phyloP scores from a whole-genome alignment of 2,797 vertebrate genomes.

The Myotis daubentonii region DNA sequence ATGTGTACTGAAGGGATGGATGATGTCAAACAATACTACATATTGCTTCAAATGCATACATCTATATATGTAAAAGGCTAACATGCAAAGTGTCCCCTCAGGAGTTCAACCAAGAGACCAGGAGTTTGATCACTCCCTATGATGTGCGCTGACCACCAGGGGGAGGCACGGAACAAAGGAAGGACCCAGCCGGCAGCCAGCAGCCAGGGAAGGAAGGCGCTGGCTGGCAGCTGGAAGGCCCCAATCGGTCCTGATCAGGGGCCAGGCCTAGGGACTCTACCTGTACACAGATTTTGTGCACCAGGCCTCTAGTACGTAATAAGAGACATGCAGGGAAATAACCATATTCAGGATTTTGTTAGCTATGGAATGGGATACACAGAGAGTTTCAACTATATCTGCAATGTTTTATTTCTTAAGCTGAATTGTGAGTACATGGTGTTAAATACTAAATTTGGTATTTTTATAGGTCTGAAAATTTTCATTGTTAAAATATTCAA shows the following conservation, averaged over 20 bases:
- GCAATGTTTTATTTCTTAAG: conserved; percentile 39
- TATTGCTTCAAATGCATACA: not conserved
- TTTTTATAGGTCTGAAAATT: conserved; percentile 5
- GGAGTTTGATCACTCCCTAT: too few species aligned
- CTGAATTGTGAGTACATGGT: not conserved
- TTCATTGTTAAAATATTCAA: conserved; percentile 46
- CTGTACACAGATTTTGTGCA: too few species aligned
- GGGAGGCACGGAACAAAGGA: too few species aligned
- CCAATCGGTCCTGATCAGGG: too few species aligned
- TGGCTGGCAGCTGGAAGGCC: too few species aligned
- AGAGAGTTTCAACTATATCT: conserved; percentile 20
- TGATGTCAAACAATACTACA: not conserved
- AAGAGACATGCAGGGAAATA: not conserved
- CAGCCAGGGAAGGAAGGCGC: too few species aligned
- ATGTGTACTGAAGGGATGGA: not conserved
- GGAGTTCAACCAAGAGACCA: too few species aligned
- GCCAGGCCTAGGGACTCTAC: too few species aligned
- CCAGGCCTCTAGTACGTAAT: not conserved
- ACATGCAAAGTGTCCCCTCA: too few species aligned
- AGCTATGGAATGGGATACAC: not conserved
- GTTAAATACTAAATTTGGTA: conserved; percentile 37
- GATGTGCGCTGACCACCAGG: too few species aligned
- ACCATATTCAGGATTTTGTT: not conserved
- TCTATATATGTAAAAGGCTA: too few species aligned
- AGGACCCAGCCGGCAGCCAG: too few species aligned